Base-by-base conservation (phyloP, 92 coral and sea anemone species). In the Muricea muricata region DNA sequence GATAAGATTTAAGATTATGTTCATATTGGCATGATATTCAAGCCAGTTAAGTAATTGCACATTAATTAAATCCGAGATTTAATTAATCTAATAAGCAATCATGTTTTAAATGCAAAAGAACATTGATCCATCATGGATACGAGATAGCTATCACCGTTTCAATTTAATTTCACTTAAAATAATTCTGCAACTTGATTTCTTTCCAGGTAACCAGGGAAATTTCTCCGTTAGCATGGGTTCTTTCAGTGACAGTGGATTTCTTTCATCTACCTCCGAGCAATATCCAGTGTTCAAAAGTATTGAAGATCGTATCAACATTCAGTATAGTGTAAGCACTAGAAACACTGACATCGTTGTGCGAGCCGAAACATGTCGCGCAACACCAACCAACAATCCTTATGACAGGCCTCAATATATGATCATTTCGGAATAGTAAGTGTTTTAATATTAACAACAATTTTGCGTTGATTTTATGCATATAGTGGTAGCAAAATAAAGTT, bases 361-460 rank as follows among this genome's bases (percentile, higher is more conserved):
- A 18, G 75, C 75, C 23, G 48, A 18, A 28, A 32, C 47, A 32
- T 68, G 75, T 18, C 75, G 75, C 15, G 75, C 75, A 17, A 68
- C 75, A 33, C 75, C 75, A 18, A 68, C 26, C 5, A 68, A 32
- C 75, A 68, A 34, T 21, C 75, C 75, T 68, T 68, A 32, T 34
- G 75, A 68, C 18, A 32, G 23, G 6, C 75, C 75, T 6, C 75
- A 68, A 34, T 68, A 32, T 68, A 50, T 15, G 6, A 33, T 68
- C 29, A 68, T 68, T 11, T 11, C 75, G 33, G 23, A 15, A 11
- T 47, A 25, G 75, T 68, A 32, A 68, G 75, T 37, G 5, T 4
- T 37, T 37, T 37, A n/a, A n/a, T 42, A 7, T 7, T 14, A 42
- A 42, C 8, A 14, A 42, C 50, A 5, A 39, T 39, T 39, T 39